Percentiles rank a stretch among this genome's conserved stretches.
Conservation (phyloP, 2,888 invertebrate genomes). For the Leptopterna dolabrata region DNA sequence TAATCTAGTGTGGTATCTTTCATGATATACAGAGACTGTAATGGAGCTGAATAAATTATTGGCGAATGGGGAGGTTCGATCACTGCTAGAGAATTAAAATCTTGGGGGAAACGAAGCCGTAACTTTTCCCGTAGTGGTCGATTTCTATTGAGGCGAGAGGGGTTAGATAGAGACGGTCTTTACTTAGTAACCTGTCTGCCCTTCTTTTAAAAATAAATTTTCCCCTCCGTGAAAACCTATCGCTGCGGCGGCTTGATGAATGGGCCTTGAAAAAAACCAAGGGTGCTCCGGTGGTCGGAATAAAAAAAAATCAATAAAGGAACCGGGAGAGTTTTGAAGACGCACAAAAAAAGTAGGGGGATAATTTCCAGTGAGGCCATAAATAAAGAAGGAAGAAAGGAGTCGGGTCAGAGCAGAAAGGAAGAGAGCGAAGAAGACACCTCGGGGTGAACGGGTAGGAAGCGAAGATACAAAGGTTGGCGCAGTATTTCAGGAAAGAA, state of each 20-base stretch:
- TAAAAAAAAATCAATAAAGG: slow-evolving; percentile 6
- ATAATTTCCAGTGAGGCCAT: slow-evolving; percentile 7
- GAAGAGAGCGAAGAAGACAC: not conserved
- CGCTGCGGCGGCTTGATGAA: not conserved
- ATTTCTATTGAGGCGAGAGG: not conserved
- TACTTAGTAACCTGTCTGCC: slow-evolving; percentile 10
- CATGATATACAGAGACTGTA: not conserved
- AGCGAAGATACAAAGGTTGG: not conserved
- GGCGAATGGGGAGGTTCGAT: not conserved
- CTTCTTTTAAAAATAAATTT: not conserved
- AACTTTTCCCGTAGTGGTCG: not conserved
- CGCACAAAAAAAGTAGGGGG: not conserved
- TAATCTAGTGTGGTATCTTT: not conserved
- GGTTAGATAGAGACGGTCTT: not conserved
- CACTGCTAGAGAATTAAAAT: not conserved
- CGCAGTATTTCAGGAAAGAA: not conserved
- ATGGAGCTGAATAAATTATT: not conserved
- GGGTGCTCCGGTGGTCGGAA: not conserved
- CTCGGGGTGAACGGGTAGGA: not conserved
- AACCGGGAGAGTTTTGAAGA: slow-evolving; percentile 6
- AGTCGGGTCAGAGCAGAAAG: not conserved
- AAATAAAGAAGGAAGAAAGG: not conserved
- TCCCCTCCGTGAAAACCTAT: not conserved
- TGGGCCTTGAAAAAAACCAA: not conserved
- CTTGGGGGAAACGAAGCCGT: not conserved